Evolutionary conservation across 2,113 vertebrate genomes (phyloP).

Genomic region (Parus major): DNA sequence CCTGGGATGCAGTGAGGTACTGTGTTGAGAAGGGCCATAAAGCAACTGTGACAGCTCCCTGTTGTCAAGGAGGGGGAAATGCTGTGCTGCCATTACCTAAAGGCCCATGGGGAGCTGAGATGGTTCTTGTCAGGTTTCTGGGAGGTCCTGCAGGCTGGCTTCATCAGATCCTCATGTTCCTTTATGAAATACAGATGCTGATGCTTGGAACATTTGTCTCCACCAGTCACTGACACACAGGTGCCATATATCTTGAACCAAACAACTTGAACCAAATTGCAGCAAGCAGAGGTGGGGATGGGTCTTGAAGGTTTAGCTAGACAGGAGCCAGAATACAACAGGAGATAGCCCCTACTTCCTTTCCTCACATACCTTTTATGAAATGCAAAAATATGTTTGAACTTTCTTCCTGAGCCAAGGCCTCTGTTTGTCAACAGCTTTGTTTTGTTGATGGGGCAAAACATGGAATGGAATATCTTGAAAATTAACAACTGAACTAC

Average conservation of each 20-base stretch:
- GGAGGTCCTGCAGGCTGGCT: background rate
- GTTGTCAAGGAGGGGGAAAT: background rate
- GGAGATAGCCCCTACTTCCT: background rate
- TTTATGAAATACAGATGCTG: slow-evolving; percentile 30
- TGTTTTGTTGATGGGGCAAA: background rate
- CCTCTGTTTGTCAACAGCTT: background rate
- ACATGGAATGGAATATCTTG: background rate
- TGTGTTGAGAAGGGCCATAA: background rate
- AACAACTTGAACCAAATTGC: background rate
- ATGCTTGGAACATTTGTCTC: background rate
- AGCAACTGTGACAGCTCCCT: background rate
- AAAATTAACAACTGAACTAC: background rate
- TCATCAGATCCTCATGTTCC: background rate
- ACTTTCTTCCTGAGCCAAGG: background rate
- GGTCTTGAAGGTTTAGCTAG: background rate
- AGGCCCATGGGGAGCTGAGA: background rate
- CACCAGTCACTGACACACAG: background rate
- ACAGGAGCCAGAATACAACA: background rate
- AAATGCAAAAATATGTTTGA: background rate
- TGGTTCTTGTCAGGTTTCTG: background rate
- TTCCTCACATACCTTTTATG: background rate
- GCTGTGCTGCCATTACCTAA: background rate
- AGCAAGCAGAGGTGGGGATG: background rate
- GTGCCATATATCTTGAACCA: background rate
- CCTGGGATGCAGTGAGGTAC: background rate